Base-by-base conservation (phyloP, 2,797 vertebrate genomes). In the Decapterus maruadsi region DNA sequence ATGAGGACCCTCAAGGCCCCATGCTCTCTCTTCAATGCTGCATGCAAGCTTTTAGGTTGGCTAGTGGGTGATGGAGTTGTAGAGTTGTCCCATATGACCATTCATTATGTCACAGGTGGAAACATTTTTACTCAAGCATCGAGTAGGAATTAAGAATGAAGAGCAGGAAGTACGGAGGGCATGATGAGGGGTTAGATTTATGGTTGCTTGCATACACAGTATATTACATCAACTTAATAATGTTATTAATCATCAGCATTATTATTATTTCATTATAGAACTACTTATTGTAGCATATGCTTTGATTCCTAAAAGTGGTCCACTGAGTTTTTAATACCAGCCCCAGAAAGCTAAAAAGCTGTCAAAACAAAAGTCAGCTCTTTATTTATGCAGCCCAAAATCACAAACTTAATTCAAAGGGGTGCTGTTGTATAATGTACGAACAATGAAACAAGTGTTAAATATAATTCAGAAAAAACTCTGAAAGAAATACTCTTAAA, bases 1-100 rank as follows among this genome's bases (percentile, higher is more conserved):
- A 79, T 79, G 77, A 84, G 87, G 75, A 55, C 81, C 85, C 75
- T 75, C 29, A 53, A 73, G 76, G 72, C 76, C 83, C 75, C 58
- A 43, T 80, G 69, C 73, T 70, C 69, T 74, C 73, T 77, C 16
- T 59, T 75, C 40, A 34, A 46, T 38, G 72, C 60, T 74, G 63
- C 31, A 68, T 76, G 60, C 53, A 71, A 79, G 72, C 43, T 77
- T 81, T 80, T 31, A 64, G 65, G 48, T 75, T 6, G 10, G 45
- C 45, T 55, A 31, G 51, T 54, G 56, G 65, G 26, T 50, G 42
- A 60, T 54, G 34, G 29, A 74, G 61, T 61, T 69, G 11, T 50
- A 78, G 48, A 75, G 48, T 46, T 70, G 50, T 66, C 68, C 64
- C 29, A 66, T 75, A 80, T 55, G 16, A 43, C 19, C 17, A 40